Conservation (phyloP, 35 echinoderm and acorn worm species). For the Stichopus chloronotus region DNA sequence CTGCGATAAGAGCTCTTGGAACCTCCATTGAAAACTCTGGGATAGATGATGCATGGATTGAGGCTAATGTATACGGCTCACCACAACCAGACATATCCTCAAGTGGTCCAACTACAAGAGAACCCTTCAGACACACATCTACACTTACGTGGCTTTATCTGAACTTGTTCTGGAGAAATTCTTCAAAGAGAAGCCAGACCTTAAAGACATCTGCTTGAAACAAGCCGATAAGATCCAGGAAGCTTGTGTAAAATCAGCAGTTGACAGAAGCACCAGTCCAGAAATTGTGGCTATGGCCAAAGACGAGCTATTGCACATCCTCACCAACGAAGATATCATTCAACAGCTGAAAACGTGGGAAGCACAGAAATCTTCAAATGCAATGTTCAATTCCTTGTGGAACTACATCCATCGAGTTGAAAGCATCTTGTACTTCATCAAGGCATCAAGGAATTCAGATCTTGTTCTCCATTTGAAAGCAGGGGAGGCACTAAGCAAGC, state of each 20-base stretch:
- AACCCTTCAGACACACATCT: too few relatives aligned
- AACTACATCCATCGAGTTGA: constrained; percentile 47
- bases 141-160: constrained; percentile 49
- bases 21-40: constrained; percentile 70
- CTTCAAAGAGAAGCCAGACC: constrained; percentile 56
- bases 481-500: constrained; percentile 21
- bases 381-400: constrained; percentile 31
- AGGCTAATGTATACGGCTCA: too few relatives aligned
- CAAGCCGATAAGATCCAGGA: too few relatives aligned
- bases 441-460: constrained; percentile 8
- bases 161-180: constrained; percentile 47
- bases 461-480: constrained; percentile 32
- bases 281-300: constrained; percentile 12
- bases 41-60: too few relatives aligned
- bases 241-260: background rate
- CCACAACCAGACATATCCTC: too few relatives aligned
- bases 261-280: background rate
- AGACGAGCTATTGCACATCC: background rate
- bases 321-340: constrained; percentile 10
- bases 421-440: constrained; percentile 29
- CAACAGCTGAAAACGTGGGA: background rate
- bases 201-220: too few relatives aligned
- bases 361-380: too few relatives aligned
- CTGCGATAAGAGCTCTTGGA: constrained; percentile 66
- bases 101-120: too few relatives aligned